These are phyloP conservation scores for Frankliniella fusca DNA, from an alignment of 2,888 invertebrate species.

Conservation along the genomic window DNA sequence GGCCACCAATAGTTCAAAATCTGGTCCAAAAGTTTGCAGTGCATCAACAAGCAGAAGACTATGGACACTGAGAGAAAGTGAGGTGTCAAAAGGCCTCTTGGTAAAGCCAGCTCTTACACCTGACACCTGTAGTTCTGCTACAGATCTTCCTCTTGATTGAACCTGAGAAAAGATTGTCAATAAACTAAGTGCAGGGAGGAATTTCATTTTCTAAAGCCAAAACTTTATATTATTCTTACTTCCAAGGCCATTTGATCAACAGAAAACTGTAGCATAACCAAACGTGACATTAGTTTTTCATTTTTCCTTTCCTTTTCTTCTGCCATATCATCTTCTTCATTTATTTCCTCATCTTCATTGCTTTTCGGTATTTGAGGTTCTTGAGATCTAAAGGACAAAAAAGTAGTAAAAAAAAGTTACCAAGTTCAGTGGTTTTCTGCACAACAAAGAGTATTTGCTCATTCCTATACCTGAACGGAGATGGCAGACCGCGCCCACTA, in stretches of 20 bases:
- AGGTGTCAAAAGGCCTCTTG: constrained; percentile 68
- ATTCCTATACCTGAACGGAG: constrained; percentile 46
- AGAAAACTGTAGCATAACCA: constrained; percentile 79
- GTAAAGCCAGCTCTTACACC: constrained; percentile 76
- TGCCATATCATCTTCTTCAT: constrained; percentile 10
- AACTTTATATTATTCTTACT: constrained; percentile 45
- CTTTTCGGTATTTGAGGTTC: constrained; percentile 41
- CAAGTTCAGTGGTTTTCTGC: no score
- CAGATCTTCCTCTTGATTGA: constrained; percentile 79
- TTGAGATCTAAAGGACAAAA: constrained; percentile 30
- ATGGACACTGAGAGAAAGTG: constrained; percentile 81
- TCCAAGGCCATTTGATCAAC: constrained; percentile 83
- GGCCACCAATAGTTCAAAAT: constrained; percentile 90
- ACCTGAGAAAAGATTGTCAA: constrained; percentile 50
- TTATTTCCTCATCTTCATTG: constrained; percentile 27
- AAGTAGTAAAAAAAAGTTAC: not conserved
- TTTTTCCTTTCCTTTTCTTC: not conserved
- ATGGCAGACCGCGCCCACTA: constrained; percentile 47
- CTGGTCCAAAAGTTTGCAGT: constrained; percentile 89
- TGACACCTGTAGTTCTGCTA: constrained; percentile 88
- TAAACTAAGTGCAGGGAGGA: not conserved
- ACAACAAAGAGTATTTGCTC: no score
- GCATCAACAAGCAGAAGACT: constrained; percentile 91
- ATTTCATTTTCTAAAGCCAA: not conserved
- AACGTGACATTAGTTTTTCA: constrained; percentile 52